Base-by-base conservation (phyloP, 2,888 invertebrate genomes). In the Philereme vetulata region DNA sequence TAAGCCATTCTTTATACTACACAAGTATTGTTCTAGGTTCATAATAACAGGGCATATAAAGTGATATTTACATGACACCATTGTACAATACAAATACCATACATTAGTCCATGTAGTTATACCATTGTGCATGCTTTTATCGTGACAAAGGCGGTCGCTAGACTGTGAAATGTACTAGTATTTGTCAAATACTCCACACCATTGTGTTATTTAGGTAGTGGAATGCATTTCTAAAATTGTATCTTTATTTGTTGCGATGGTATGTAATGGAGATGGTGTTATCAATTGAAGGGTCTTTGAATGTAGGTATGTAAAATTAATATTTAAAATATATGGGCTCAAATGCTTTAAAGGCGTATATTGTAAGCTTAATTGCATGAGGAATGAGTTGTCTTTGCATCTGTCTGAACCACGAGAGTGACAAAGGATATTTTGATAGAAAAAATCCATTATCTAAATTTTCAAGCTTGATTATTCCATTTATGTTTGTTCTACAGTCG, bases 141-240 rank as follows among this genome's bases (percentile, higher is more conserved):
- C 75, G 71, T 67, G 70, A 72, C 77, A 78, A 76, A 74, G 73
- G 75, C 73, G 78, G 77, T 82, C 86, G 81, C 86, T 77, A 90
- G 90, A 90, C 90, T 88, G 90, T 89, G 85, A 88, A 91, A 90
- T 88, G 89, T 76, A 67, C 78, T 71, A 72, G 77, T 77, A 86
- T 85, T 85, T 83, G 81, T 84, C 84, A 85, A 75, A 68, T 62
- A 72, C 70, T 80, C 71, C 72, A 69, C 78, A 70, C 70, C 63
- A 63, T 68, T 68, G 74, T 68, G 71, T 70, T 69, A 58, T 62
- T 51, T 62, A 49, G 54, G 40, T 7, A 55, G 53, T 61, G 62
- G 51, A 55, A 46, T 62, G 58, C 55, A 46, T 51, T 51, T 9
- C 48, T 56, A 36, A 62, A 55, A 42, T 49, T 40, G 46, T 47